A percentile compares a stretch with the other conserved stretches of the same genome.
phyloP scores from a whole-genome alignment of 2,888 invertebrate genomes.

The Geophilus truncorum region DNA sequence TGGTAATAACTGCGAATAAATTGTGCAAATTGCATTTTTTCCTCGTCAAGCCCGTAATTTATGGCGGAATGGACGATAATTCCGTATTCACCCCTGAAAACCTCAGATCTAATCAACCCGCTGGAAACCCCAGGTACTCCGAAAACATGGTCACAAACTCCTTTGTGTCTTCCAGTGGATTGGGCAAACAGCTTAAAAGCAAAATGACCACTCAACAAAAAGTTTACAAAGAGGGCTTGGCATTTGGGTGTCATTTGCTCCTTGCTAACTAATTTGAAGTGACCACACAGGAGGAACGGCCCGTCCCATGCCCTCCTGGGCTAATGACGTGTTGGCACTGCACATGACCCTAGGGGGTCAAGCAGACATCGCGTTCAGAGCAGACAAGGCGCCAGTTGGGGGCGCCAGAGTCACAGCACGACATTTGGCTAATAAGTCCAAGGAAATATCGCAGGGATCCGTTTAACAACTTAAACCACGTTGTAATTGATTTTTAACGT shows the following conservation, averaged over 20 bases:
- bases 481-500: not conserved
- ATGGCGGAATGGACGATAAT: not conserved
- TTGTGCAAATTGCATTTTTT: not conserved
- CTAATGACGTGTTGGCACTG: slow-evolving; percentile 15
- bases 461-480: not conserved
- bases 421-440: slow-evolving; percentile 1
- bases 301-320: slow-evolving; percentile 7
- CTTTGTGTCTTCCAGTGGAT: not conserved
- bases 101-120: not conserved
- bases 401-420: slow-evolving; percentile 13
- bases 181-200: slow-evolving; percentile 7
- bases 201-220: slow-evolving; percentile 8
- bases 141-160: not conserved
- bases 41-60: not conserved
- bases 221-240: slow-evolving; percentile 15
- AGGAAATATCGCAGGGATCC: not conserved
- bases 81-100: not conserved
- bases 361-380: not conserved
- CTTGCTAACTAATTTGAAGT: slow-evolving; percentile 17
- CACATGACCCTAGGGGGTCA: slow-evolving; percentile 7
- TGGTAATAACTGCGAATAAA: not conserved
- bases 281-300: slow-evolving; percentile 14
- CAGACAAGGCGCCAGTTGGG: slow-evolving; percentile 14
- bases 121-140: not conserved
- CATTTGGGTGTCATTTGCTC: slow-evolving; percentile 2